phyloP scores from a whole-genome alignment of 2,888 invertebrate genomes.

The Philereme vetulata region DNA sequence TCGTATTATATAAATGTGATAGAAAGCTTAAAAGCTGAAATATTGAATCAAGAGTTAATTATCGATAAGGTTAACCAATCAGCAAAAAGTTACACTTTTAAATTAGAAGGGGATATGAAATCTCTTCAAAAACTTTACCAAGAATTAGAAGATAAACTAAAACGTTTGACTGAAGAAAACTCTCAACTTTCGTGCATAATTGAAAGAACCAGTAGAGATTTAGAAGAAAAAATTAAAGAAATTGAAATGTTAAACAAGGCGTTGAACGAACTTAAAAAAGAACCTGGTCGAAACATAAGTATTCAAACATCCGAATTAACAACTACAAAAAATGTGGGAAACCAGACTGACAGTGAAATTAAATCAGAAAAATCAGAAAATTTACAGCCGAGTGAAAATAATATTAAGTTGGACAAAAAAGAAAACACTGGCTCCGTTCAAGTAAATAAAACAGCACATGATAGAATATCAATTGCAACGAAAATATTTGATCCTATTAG shows the following conservation, averaged over 20 bases:
- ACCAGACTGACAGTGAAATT: conserved; percentile 48
- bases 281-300: conserved; percentile 36
- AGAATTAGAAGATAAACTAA: conserved; percentile 52
- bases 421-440: conserved; percentile 9
- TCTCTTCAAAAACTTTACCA: conserved; percentile 56
- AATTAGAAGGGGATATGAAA: conserved; percentile 61
- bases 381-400: conserved; percentile 14
- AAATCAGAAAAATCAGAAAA: conserved; percentile 27
- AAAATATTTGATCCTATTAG: conserved; percentile 43
- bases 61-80: conserved; percentile 62
- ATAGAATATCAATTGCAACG: conserved; percentile 33
- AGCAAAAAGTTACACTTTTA: conserved; percentile 55
- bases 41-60: conserved; percentile 66
- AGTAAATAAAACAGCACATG: conserved; percentile 20
- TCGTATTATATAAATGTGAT: conserved; percentile 55
- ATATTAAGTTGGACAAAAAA: conserved; percentile 26
- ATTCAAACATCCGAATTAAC: conserved; percentile 41
- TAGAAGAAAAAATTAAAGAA: conserved; percentile 56
- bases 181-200: conserved; percentile 42
- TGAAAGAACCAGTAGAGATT: conserved; percentile 44
- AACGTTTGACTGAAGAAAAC: conserved; percentile 45
- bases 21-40: conserved; percentile 64
- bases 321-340: conserved; percentile 32
- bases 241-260: conserved; percentile 49
- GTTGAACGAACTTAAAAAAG: conserved; percentile 51